phyloP scores from a whole-genome alignment of 2,888 invertebrate species.

The Pherbina coryleti region DNA sequence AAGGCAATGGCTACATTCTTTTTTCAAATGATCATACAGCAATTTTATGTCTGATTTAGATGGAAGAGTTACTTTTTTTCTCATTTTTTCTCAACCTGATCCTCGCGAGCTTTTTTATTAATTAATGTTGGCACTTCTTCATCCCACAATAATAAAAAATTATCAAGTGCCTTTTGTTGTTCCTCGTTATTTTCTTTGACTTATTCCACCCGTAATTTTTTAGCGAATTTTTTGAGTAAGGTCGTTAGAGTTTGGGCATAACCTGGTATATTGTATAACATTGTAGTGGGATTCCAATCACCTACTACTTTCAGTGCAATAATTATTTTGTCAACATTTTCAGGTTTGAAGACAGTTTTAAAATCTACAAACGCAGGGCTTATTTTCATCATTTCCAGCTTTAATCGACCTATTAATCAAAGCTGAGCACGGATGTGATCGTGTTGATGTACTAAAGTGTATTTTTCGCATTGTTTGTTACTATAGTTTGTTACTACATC shows the following conservation, averaged over 20 bases:
- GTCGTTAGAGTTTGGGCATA: constrained; percentile 17
- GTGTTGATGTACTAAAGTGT: constrained; percentile 11
- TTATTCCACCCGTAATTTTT: constrained; percentile 21
- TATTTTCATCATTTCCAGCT: constrained; percentile 11
- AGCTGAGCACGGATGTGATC: constrained; percentile 17
- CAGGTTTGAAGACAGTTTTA: constrained; percentile 20
- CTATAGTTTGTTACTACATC: constrained; percentile 25
- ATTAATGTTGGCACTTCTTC: constrained; percentile 26
- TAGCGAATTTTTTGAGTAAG: constrained; percentile 28
- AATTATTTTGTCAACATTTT: neutral
- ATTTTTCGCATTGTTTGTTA: constrained; percentile 21
- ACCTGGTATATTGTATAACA: constrained; percentile 17
- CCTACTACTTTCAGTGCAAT: constrained; percentile 13
- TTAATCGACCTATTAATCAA: constrained; percentile 19
- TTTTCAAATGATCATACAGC: constrained; percentile 22
- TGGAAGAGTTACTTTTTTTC: constrained; percentile 24
- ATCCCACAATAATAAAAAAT: constrained; percentile 31
- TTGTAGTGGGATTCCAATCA: constrained; percentile 6
- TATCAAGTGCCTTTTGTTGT: constrained; percentile 16
- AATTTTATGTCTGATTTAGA: constrained; percentile 23
- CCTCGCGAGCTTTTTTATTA: constrained; percentile 36
- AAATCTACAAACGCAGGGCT: neutral
- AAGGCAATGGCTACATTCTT: neutral
- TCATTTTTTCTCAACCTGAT: constrained; percentile 17
- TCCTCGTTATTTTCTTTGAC: constrained; percentile 20